Conservation (phyloP, 1,140 invertebrate genomes). For the Hycleus cichorii region DNA sequence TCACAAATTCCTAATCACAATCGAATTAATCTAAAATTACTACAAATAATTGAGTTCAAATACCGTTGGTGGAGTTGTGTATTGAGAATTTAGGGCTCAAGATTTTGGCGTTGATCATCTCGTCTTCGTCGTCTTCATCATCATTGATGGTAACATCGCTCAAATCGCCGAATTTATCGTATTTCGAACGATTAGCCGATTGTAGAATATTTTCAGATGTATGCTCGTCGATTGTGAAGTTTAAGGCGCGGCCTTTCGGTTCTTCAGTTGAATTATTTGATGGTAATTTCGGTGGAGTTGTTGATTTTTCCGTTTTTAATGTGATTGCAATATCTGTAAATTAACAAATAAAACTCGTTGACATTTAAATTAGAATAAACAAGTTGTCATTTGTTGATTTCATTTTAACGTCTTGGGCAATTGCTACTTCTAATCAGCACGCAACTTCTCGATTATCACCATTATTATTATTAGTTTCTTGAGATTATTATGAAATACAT, state of each 20-base stretch:
- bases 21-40: background rate
- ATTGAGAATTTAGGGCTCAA: background rate
- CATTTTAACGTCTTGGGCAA: no score
- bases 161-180: constrained; percentile 42
- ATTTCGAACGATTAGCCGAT: constrained; percentile 5
- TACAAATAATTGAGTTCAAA: background rate
- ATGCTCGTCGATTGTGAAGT: constrained; percentile 30
- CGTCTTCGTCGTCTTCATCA: constrained; percentile 48
- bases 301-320: background rate
- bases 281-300: background rate
- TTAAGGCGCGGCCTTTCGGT: constrained; percentile 32
- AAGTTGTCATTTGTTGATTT: background rate
- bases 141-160: constrained; percentile 63
- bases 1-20: constrained; percentile 28
- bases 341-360: background rate
- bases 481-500: no score
- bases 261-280: constrained; percentile 20
- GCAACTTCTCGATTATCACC: no score
- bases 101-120: constrained; percentile 31
- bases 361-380: background rate
- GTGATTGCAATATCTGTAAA: background rate
- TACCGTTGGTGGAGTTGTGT: background rate
- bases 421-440: no score
- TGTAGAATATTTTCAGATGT: constrained; percentile 18
- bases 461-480: no score